Evolutionary conservation across 2,888 invertebrate species (phyloP).

Genomic region (Harpagoxenus sublaevis): DNA sequence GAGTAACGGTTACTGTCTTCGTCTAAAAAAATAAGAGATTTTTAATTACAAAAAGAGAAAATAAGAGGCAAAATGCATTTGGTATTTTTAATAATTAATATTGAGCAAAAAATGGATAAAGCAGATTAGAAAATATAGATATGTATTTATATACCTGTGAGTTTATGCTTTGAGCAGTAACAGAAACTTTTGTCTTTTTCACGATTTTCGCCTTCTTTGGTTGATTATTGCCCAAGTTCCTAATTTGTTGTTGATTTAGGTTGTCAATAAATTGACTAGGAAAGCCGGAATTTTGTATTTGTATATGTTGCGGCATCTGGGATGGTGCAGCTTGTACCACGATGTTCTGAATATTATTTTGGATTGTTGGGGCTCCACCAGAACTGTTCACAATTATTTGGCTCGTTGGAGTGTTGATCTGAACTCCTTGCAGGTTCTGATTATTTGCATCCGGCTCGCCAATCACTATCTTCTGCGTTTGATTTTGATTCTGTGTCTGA

Average conservation of each 20-base stretch:
- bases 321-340: conserved; percentile 85
- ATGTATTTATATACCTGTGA: conserved; percentile 66
- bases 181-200: conserved; percentile 80
- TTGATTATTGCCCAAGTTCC: conserved; percentile 80
- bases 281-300: conserved; percentile 85
- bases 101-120: neutral
- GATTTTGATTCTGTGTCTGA: conserved; percentile 80
- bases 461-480: conserved; percentile 85
- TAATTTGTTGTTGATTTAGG: conserved; percentile 85
- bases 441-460: conserved; percentile 83
- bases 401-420: conserved; percentile 85
- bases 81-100: neutral
- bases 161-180: conserved; percentile 77
- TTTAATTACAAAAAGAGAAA: neutral
- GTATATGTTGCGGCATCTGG: conserved; percentile 85
- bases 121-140: neutral
- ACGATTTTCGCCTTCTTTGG: conserved; percentile 83
- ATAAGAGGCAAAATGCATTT: neutral
- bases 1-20: conserved; percentile 78
- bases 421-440: conserved; percentile 84
- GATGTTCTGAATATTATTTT: conserved; percentile 85
- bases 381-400: conserved; percentile 86
- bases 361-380: conserved; percentile 85
- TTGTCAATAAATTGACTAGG: conserved; percentile 85
- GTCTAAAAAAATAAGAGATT: conserved; percentile 72